phyloP scores from a whole-genome alignment of 2,888 invertebrate species.

The Scaeva pyrastri region DNA sequence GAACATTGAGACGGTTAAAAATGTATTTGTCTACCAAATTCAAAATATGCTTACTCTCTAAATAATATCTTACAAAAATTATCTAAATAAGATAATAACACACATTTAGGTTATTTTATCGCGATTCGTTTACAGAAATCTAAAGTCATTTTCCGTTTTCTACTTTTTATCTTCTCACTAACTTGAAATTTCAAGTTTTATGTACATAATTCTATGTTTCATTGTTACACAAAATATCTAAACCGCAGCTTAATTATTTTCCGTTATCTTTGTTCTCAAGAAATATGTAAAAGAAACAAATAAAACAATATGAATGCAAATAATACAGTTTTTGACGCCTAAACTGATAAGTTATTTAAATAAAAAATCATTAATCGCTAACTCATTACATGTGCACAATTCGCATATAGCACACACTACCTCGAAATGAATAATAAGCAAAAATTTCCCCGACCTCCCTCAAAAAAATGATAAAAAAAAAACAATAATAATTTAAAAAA shows the following conservation, averaged over 20 bases:
- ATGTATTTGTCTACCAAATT: too few relatives aligned
- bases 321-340: not conserved
- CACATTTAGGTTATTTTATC: too few relatives aligned
- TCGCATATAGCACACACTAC: constrained; percentile 12
- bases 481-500: too few relatives aligned
- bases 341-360: not conserved
- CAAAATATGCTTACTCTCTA: too few relatives aligned
- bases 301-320: not conserved
- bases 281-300: not conserved
- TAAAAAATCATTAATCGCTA: constrained; percentile 24
- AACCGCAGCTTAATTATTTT: not conserved
- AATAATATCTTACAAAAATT: too few relatives aligned
- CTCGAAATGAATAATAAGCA: constrained; percentile 39
- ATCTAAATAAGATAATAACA: too few relatives aligned
- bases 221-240: not conserved
- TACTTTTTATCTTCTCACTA: too few relatives aligned
- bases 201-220: not conserved
- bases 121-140: too few relatives aligned
- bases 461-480: too few relatives aligned
- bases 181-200: not conserved
- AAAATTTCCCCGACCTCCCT: not conserved
- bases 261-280: not conserved
- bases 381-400: constrained; percentile 25
- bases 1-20: too few relatives aligned
- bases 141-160: too few relatives aligned